A percentile compares a stretch with the other conserved stretches of the same genome.
Conservation (phyloP, 2,797 vertebrate species). For the Sternarchorhynchus goeldii region DNA sequence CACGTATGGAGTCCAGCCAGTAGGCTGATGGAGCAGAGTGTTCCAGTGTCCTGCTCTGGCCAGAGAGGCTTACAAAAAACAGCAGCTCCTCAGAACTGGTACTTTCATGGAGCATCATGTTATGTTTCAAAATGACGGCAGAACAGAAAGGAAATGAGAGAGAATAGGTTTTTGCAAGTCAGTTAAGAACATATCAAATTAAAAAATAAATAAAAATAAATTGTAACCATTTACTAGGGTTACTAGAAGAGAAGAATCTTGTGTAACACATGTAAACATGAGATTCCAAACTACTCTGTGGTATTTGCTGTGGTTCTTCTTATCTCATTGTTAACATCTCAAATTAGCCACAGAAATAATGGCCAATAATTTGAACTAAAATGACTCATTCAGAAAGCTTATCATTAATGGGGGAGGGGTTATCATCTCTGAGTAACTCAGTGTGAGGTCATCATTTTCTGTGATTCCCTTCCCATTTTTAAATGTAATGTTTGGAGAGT, state of each 20-base stretch:
- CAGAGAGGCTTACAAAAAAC: constrained; percentile 34
- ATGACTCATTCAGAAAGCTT: constrained; percentile 3
- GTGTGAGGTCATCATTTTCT: constrained; percentile 34
- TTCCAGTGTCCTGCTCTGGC: constrained; percentile 36
- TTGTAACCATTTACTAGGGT: background rate
- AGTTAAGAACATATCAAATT: background rate
- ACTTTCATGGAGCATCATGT: constrained; percentile 4
- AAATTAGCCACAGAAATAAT: background rate
- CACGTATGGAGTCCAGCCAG: constrained; percentile 26
- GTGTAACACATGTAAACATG: background rate
- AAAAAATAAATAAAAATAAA: background rate
- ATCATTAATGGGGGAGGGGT: constrained; percentile 27
- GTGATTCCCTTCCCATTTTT: constrained; percentile 29
- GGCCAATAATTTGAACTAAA: constrained; percentile 3
- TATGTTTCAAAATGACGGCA: constrained; percentile 18
- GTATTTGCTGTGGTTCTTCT: background rate
- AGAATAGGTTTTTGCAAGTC: background rate
- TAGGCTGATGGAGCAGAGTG: constrained; percentile 39
- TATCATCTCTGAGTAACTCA: constrained; percentile 38
- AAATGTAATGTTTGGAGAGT: constrained; percentile 50
- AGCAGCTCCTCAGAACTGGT: constrained; percentile 4
- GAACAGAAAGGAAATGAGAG: background rate
- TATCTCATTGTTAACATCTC: background rate
- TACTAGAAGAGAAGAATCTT: background rate
- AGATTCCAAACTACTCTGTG: background rate